Evolutionary conservation across 2,888 invertebrate genomes (phyloP), one percentile per base, ranked within the genome.

Genomic region (Eurois occulta): DNA sequence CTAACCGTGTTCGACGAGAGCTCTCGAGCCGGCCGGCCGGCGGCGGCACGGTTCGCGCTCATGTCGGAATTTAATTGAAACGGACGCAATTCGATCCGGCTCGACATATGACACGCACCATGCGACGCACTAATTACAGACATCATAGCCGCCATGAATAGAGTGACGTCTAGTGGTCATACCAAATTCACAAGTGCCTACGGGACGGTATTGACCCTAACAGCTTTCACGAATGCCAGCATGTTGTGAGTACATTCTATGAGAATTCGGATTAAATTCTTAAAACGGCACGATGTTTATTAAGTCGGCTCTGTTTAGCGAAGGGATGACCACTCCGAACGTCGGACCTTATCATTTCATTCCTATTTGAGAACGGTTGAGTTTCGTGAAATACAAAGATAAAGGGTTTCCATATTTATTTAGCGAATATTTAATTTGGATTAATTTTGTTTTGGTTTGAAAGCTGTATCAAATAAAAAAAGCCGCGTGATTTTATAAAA

Each of bases 61-160:
- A 91, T 92, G 92, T 93, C 91, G 86, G 91, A 93, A 92, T 94
- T 95, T 95, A 95, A 95, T 95, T 95, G 94, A 95, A 95, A 93
- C 91, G 93, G 93, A 91, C 94, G 92, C 91, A 90, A 92, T 91
- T 91, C 90, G 91, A 85, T 92, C 90, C 89, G 85, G 87, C 89
- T 89, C 89, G 90, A 91, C 91, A 91, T 92, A 91, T 91, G 91
- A 92, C 91, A 91, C 89, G 87, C 86, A 86, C 90, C 87, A 88
- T 86, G 80, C 90, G 88, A 90, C 91, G 91, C 91, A 92, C 93
- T 94, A 95, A 95, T 95, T 95, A 95, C 94, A 91, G 90, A 91
- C 91, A 90, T 91, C 91, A 92, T 90, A 89, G 90, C 88, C 87
- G 87, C 88, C 80, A 80, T 89, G 86, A 87, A 88, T 90, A 88